Evolutionary conservation across 2,113 vertebrate species (phyloP).

Genomic region (Anolis carolinensis): DNA sequence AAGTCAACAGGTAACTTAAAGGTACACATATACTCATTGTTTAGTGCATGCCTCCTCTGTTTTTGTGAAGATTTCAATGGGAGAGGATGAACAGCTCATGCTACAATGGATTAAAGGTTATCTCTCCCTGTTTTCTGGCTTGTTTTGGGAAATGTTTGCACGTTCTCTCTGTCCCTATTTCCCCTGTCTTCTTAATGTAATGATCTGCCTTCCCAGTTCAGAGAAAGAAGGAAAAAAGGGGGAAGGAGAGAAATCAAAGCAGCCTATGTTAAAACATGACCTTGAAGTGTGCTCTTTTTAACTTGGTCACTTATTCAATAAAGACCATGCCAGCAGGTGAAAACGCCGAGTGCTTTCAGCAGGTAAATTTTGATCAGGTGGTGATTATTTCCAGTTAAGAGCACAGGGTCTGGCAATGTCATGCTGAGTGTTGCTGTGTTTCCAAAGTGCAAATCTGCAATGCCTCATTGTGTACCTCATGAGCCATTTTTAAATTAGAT

Average conservation of each 20-base stretch:
- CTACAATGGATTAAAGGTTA: not conserved
- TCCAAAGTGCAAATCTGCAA: not conserved
- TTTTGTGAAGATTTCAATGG: not conserved
- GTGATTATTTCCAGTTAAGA: not conserved
- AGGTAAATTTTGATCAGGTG: constrained; percentile 6
- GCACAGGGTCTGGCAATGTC: not conserved
- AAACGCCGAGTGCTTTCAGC: not conserved
- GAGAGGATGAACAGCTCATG: not conserved
- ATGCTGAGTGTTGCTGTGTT: not conserved
- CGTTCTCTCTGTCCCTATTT: too few species aligned
- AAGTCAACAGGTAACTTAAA: too few species aligned
- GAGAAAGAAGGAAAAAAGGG: not conserved
- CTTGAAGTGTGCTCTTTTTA: not conserved
- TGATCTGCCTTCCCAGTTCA: not conserved
- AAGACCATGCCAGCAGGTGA: too few species aligned
- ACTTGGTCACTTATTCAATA: not conserved
- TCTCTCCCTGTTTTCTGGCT: not conserved
- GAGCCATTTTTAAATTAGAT: not conserved
- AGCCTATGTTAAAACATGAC: not conserved
- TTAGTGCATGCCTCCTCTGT: not conserved
- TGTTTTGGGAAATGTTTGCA: accelerated
- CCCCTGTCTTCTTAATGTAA: not conserved
- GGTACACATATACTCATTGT: not conserved
- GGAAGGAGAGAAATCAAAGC: not conserved
- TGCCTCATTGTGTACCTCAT: not conserved